Percentiles rank a stretch among this genome's conserved stretches.
Conservation (phyloP, 64 coral and sea anemone genomes). For the Porites australiensis region DNA sequence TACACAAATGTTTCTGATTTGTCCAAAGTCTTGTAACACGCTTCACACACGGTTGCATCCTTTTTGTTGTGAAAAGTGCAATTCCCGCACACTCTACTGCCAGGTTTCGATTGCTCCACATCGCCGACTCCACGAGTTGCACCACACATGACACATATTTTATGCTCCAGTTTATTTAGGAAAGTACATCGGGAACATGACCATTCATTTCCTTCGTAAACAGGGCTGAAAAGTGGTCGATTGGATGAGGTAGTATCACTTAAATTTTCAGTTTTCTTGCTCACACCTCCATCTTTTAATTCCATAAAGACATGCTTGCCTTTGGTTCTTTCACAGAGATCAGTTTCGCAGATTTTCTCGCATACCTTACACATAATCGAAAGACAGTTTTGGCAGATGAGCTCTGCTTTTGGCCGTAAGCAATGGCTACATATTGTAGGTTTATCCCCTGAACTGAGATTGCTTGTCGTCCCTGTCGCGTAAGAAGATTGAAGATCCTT, state of each 20-base stretch:
- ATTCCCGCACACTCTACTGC: neutral
- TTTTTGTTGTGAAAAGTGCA: neutral
- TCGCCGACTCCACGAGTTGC: neutral
- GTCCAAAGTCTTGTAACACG: neutral
- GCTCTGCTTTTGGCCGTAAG: too few relatives aligned
- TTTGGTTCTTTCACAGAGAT: too few relatives aligned
- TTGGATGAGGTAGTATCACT: neutral
- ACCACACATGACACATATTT: neutral
- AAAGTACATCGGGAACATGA: slow-evolving; percentile 3
- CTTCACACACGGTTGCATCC: neutral
- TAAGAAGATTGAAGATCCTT: too few relatives aligned
- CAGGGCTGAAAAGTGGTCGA: neutral
- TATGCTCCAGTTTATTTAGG: neutral
- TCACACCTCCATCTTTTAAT: too few relatives aligned
- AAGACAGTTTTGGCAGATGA: too few relatives aligned
- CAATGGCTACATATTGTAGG: neutral
- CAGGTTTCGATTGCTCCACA: neutral
- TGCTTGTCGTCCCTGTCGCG: neutral
- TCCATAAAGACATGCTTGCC: neutral
- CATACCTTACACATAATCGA: too few relatives aligned
- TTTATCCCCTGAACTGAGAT: neutral
- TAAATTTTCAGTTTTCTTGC: too few relatives aligned
- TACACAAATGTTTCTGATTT: too few relatives aligned
- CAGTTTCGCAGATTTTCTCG: too few relatives aligned
- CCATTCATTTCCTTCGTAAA: neutral